Percentiles rank a stretch among this genome's conserved stretches.
phyloP scores from a whole-genome alignment of 1,140 invertebrate species.

The Maniola jurtina region DNA sequence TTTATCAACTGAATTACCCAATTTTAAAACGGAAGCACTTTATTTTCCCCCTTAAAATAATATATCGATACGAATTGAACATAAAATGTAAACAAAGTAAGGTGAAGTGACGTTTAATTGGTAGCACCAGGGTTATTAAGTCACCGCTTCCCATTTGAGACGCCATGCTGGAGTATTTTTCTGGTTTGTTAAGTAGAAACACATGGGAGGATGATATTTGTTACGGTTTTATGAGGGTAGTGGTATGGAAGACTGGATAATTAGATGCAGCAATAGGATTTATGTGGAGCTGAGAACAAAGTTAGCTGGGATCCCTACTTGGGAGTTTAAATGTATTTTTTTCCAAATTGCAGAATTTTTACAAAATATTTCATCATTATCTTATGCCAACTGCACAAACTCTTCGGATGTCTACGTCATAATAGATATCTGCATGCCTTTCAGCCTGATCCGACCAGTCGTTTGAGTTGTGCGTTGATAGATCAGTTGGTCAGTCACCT shows the following conservation, averaged over 20 bases:
- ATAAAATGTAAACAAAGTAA: slow-evolving; percentile 27
- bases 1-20: background rate
- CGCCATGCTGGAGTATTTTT: slow-evolving; percentile 26
- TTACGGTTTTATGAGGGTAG: slow-evolving; percentile 10
- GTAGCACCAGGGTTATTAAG: slow-evolving; percentile 38
- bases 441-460: too few relatives aligned
- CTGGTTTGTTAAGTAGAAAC: slow-evolving; percentile 37
- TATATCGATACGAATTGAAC: slow-evolving; percentile 15
- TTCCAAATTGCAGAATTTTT: too few relatives aligned
- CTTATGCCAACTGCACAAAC: too few relatives aligned
- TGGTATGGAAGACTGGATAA: background rate
- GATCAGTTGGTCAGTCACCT: too few relatives aligned
- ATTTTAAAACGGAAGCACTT: slow-evolving; percentile 7
- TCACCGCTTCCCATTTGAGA: slow-evolving; percentile 33
- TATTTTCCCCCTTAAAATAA: background rate
- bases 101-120: slow-evolving; percentile 37
- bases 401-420: too few relatives aligned
- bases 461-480: too few relatives aligned
- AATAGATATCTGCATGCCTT: too few relatives aligned
- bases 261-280: background rate
- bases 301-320: too few relatives aligned
- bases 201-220: slow-evolving; percentile 26
- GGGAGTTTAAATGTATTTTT: background rate
- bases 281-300: background rate
- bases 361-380: background rate